Percentiles rank a stretch among this genome's conserved stretches.
Evolutionary conservation across 2,113 vertebrate genomes (phyloP).

Genomic region (Hyperoodon ampullatus): DNA sequence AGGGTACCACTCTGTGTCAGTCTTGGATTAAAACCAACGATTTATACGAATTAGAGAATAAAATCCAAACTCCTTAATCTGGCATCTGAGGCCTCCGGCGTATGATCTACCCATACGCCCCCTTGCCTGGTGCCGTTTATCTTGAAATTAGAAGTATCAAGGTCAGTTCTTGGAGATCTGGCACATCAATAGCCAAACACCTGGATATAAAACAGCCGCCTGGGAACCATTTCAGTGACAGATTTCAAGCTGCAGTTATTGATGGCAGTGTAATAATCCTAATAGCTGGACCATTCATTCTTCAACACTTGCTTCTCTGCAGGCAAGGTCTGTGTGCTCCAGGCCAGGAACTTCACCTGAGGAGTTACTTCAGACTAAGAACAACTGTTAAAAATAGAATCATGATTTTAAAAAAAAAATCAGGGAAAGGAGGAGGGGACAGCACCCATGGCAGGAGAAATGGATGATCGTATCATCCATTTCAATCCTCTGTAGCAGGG

Average conservation of each 20-base stretch:
- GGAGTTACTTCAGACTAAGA: neutral
- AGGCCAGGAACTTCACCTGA: neutral
- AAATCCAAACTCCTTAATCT: neutral
- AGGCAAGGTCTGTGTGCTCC: neutral
- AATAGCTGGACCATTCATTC: neutral
- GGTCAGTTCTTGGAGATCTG: neutral
- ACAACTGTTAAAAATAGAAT: constrained; percentile 44
- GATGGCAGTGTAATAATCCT: neutral
- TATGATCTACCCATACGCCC: neutral
- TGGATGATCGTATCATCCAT: neutral
- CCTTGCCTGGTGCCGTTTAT: neutral
- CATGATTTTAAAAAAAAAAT: neutral
- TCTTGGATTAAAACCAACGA: neutral
- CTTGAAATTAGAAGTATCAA: constrained; percentile 28
- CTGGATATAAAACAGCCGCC: neutral
- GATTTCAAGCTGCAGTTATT: constrained; percentile 3
- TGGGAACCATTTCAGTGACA: constrained; percentile 23
- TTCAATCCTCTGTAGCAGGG: neutral
- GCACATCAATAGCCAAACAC: neutral
- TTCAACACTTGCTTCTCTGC: neutral
- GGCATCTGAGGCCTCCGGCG: neutral
- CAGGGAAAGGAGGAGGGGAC: neutral
- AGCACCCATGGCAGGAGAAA: neutral
- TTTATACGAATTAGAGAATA: neutral
- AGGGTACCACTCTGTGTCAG: neutral